phyloP scores from a whole-genome alignment of 2,888 invertebrate species.

The Gari tellinella region DNA sequence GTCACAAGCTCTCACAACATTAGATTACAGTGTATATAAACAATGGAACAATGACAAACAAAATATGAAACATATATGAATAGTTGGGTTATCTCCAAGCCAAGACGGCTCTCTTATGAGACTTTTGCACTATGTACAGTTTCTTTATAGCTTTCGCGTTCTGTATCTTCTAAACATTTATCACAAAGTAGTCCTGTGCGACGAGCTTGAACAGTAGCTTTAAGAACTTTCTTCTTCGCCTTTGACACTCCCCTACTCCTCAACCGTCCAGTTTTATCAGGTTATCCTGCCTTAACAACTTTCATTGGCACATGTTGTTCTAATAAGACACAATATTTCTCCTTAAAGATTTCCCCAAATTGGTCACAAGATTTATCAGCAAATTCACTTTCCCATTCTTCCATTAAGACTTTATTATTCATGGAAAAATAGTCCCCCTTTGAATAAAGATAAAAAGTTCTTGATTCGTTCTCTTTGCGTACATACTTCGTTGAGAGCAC shows the following conservation, averaged over 20 bases:
- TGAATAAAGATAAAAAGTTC: not conserved
- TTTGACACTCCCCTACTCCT: not conserved
- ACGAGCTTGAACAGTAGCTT: not conserved
- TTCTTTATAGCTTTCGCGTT: too few species aligned
- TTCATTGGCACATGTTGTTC: too few species aligned
- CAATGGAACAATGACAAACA: too few species aligned
- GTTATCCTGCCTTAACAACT: not conserved
- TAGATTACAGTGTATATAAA: too few species aligned
- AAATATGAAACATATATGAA: too few species aligned
- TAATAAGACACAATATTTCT: too few species aligned
- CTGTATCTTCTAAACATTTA: not conserved
- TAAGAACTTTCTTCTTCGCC: not conserved
- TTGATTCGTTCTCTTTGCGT: slow-evolving; percentile 2
- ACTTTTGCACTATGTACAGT: too few species aligned
- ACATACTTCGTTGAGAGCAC: not conserved
- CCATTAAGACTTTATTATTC: not conserved
- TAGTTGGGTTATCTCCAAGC: too few species aligned
- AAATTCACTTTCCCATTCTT: not conserved
- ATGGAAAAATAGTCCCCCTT: not conserved
- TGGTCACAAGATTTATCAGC: not conserved
- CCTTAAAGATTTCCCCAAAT: too few species aligned
- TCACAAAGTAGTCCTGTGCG: not conserved
- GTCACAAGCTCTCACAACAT: too few species aligned
- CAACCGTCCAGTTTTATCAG: not conserved
- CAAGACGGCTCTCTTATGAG: too few species aligned